Evolutionary conservation across 2,113 vertebrate species (phyloP), one percentile per base, ranked within the genome.

Genomic region (Copsychus sechellarum): DNA sequence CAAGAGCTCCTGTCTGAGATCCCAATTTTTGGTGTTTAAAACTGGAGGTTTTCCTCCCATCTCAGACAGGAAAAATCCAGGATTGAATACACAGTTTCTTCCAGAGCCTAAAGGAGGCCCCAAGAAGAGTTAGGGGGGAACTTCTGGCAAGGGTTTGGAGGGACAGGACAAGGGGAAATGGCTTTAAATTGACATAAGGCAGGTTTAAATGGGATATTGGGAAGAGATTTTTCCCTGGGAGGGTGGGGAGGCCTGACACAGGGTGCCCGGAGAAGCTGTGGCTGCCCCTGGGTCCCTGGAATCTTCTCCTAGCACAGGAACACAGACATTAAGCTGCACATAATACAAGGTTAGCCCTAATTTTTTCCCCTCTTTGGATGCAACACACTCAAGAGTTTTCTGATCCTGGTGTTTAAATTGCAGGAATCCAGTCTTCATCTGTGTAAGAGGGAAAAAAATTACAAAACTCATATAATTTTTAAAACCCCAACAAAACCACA

Each of bases 301-400:
- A 60, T 25, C 48, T 61, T 53, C 31, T 33, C 36, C 48, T 36
- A 12, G 14, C 3, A 0, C 4, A 25, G 54, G 10, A 70, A 81
- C 61, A 40, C 1, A 28, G 50, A 51, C 20, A 57, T 13, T 19
- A 57, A 88, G 21, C 76, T 69, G 50, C 36, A 33, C n/a, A 3
- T 14, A 28, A 38, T 2, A 25, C 11, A 50, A 51, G 2, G 25
- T 20, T 24, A 43, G 8, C 7, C 19, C 22, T 14, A 0, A 0
- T 1, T 7, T 42, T 80, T 77, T 73, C 2, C 2, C 1, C 31
- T 64, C 53, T 45, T 66, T 7, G 34, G 26, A 13, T 50, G 31
- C 21, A 31, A n/a, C 3, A 2, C 22, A 18, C 5, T 21, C 21
- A 7, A 34, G 61, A 76, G 11, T 70, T 87, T 83, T 81, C 65